These are phyloP conservation scores for Isotomurus palustris DNA, from an alignment of 2,888 invertebrate species.

Conservation along the genomic window DNA sequence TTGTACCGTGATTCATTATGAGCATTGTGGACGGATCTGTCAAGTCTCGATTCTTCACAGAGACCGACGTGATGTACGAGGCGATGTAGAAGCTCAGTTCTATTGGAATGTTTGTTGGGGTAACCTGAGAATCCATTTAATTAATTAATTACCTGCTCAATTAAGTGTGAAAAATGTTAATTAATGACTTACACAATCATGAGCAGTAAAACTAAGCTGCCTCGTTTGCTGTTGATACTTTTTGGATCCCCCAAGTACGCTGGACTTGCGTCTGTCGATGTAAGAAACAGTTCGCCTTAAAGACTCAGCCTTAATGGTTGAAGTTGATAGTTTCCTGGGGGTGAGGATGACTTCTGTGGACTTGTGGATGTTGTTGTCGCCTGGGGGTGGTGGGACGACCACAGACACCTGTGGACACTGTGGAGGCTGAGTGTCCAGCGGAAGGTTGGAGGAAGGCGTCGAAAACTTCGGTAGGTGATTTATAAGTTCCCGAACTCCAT, in stretches of 20 bases:
- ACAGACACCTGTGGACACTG: too few relatives aligned
- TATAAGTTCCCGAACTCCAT: constrained; percentile 6
- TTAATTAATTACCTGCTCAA: background rate
- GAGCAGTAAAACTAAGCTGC: constrained; percentile 10
- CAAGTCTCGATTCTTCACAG: background rate
- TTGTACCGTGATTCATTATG: constrained; percentile 27
- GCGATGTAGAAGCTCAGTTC: constrained; percentile 25
- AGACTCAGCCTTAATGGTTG: background rate
- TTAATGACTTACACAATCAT: constrained; percentile 8
- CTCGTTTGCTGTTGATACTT: background rate
- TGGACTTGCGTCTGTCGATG: background rate
- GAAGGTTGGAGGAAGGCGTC: constrained; percentile 7
- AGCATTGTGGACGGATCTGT: constrained; percentile 18
- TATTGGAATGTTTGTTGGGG: constrained; percentile 32
- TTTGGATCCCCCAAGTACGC: background rate
- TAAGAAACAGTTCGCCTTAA: background rate
- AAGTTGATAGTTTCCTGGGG: background rate
- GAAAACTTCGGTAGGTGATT: constrained; percentile 6
- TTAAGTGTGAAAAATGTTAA: background rate
- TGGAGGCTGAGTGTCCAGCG: background rate
- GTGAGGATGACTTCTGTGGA: background rate
- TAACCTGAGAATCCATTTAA: background rate
- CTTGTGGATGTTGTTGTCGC: background rate
- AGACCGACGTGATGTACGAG: constrained; percentile 22
- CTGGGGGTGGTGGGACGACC: too few relatives aligned